Base-by-base conservation (phyloP, 2,113 vertebrate species). In the Sapajus apella region DNA sequence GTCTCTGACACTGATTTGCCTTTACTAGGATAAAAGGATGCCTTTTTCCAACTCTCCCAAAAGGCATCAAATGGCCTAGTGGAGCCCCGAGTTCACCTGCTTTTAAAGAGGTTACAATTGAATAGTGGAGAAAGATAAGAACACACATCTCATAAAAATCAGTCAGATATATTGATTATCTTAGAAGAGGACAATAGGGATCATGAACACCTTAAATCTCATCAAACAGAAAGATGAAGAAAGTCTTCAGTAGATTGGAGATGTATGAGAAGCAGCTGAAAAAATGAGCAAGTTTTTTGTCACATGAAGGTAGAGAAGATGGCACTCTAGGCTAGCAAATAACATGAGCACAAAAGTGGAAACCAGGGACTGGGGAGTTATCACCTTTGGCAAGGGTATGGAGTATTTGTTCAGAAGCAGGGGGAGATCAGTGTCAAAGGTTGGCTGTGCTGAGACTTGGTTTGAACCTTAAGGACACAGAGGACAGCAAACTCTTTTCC, bases 351-450 rank as follows among this genome's bases (percentile, higher is more conserved):
- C 16, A 23, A 3, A 16, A 21, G 23, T 2, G 5, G 27, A 6
- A 56, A 23, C n/a, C 30, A 2, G 77, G 66, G 3, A 8, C 45
- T 10, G 5, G 45, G 18, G 6, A 1, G 9, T 11, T 5, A 6
- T 8, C 20, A n/a, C 14, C 6, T 47, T 25, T 3, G 12, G 7
- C 1, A 18, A 32, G 1, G 35, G 3, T 4, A 12, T 6, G 21
- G 61, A 32, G 17, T 5, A 1, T 45, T 56, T 87, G 37, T 2
- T 91, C 14, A n/a, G 58, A 95, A 80, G 75, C 32, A 18, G 37
- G 2, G 4, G 40, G 17, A 50, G 64, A n/a, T 35, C 70, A 32
- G 10, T 8, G 37, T 56, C 4, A 27, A 55, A 82, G 40, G 0
- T 1, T 17, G n/a, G 0, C n/a, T 43, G 21, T 72, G 55, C 79